phyloP scores from a whole-genome alignment of 1,140 invertebrate genomes.

The Zaprionus capensis region DNA sequence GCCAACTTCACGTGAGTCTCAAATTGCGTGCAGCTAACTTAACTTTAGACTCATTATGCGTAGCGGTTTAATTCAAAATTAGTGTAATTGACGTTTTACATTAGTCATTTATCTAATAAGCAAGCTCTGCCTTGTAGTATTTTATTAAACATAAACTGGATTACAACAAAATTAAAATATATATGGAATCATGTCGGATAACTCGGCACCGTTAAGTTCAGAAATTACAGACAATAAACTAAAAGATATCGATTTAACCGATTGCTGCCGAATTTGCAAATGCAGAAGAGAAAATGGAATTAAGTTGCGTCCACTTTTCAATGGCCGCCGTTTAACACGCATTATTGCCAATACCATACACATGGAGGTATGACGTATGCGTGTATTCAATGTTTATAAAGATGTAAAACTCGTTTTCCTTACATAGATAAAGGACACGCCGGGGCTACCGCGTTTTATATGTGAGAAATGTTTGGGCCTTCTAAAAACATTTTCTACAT shows the following conservation, averaged over 20 bases:
- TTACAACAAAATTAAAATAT: slow-evolving; percentile 18
- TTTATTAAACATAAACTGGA: slow-evolving; percentile 5
- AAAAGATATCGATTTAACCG: slow-evolving; percentile 29
- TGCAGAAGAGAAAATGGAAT: slow-evolving; percentile 17
- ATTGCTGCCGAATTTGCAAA: slow-evolving; percentile 39
- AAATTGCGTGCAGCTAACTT: slow-evolving; percentile 21
- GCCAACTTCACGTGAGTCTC: slow-evolving; percentile 18
- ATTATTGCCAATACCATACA: slow-evolving; percentile 40
- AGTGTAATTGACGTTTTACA: too few relatives aligned
- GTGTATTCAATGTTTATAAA: background rate
- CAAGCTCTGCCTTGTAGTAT: background rate
- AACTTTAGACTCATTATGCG: background rate
- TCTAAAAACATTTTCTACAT: slow-evolving; percentile 33
- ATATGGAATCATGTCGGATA: slow-evolving; percentile 19
- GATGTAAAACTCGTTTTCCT: background rate
- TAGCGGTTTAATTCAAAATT: slow-evolving; percentile 2
- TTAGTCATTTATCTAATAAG: background rate
- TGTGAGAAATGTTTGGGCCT: slow-evolving; percentile 39
- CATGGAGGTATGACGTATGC: slow-evolving; percentile 19
- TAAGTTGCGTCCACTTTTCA: slow-evolving; percentile 39
- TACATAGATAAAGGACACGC: slow-evolving; percentile 28
- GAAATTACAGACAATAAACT: slow-evolving; percentile 20
- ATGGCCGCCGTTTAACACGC: slow-evolving; percentile 33
- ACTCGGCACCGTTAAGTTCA: background rate
- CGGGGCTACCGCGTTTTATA: slow-evolving; percentile 34